Base-by-base conservation (phyloP, 1,140 invertebrate species). In the Leptinotarsa defecta region DNA sequence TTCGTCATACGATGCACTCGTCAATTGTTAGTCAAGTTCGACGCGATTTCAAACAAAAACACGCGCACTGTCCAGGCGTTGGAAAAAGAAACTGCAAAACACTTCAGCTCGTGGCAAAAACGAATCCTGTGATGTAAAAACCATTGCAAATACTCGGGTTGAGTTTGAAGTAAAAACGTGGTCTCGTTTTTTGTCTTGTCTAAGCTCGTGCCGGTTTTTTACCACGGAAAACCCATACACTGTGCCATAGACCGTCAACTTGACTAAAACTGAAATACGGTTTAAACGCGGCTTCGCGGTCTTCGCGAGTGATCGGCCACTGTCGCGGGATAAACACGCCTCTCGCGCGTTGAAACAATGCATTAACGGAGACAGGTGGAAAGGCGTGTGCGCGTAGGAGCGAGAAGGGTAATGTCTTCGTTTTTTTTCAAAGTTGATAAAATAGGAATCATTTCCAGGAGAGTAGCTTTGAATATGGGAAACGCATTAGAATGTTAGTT, bases 341-440 rank as follows among this genome's bases (percentile, higher is more conserved):
- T 48, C 43, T 63, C 48, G 34, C 70, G 74, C 68, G 68, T 74
- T 78, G 69, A 78, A 78, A 78, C 77, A 78, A 78, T 78, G 77
- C 74, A 69, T 19, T 13, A 65, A 74, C 67, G n/a, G 77, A 73
- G 77, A 78, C 17, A 61, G 77, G 5, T 34, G 57, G 34, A 22
- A 1, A 13, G 65, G 57, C 63, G 43, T n/a, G n/a, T 24, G 48
- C 61, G 48, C 15, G 74, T 17, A 3, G 19, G 62, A 75, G 62
- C 13, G 69, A 70, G 77, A 78, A 19, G 57, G 65, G 65, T 5
- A 13, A 19, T 22, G 24, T 20, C 27, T 64, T 73, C 48, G 71
- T 73, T 73, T 72, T 72, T 73, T 65, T 20, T 15, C 52, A 57
- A 57, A 17, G 17, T 17, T 57, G 52, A 57, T 57, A 57, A 57